Conservation (phyloP, 2,888 invertebrate species). For the Leucoma salicis region DNA sequence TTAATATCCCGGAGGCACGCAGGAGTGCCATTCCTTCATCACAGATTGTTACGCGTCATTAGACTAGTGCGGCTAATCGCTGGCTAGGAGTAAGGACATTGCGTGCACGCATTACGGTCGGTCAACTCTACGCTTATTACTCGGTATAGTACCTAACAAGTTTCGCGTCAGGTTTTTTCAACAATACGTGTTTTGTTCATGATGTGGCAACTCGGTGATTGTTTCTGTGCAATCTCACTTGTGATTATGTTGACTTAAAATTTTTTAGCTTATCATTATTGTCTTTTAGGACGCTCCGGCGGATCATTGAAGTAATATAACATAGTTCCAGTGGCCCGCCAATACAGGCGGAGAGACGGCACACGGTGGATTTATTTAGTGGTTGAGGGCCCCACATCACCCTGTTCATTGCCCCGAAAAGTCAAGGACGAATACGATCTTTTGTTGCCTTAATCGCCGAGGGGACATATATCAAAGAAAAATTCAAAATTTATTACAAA, state of each 20-base stretch:
- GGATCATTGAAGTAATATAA: no score
- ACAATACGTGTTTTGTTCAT: conserved; percentile 10
- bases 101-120: conserved; percentile 30
- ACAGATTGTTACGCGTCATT: conserved; percentile 46
- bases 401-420: no score
- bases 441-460: no score
- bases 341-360: no score
- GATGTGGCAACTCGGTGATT: conserved; percentile 9
- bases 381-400: no score
- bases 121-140: conserved; percentile 18
- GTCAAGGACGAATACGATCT: no score
- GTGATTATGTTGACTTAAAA: conserved; percentile 4
- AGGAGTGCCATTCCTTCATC: conserved; percentile 30
- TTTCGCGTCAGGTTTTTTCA: conserved; percentile 19
- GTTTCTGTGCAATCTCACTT: conserved; percentile 7
- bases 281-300: conserved; percentile 1
- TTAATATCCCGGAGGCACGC: conserved; percentile 46
- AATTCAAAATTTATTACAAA: conserved; percentile 13
- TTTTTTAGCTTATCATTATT: conserved; percentile 1
- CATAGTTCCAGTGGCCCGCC: no score
- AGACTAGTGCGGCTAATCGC: conserved; percentile 32
- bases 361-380: no score
- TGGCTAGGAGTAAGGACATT: conserved; percentile 13
- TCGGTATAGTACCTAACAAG: conserved; percentile 15
- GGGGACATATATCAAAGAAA: no score